Conservation (phyloP, 2,888 invertebrate genomes). For the Xestia c-nigrum region DNA sequence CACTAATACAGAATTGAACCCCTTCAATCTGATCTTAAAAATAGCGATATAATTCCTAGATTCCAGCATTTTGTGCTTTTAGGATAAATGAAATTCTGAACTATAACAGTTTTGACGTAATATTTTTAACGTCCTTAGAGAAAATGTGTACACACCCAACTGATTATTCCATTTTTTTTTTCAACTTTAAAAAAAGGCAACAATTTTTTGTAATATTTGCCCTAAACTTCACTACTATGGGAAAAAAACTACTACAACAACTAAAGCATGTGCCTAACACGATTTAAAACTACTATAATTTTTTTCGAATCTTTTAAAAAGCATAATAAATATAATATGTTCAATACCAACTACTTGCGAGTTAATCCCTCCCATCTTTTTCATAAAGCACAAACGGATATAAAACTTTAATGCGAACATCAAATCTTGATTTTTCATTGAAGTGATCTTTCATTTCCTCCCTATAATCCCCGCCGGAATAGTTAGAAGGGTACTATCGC, state of each 20-base stretch:
- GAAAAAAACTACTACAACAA: not conserved
- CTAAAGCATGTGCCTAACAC: not conserved
- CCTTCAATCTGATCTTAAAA: constrained; percentile 62
- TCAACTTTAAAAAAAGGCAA: not conserved
- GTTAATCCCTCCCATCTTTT: constrained; percentile 28
- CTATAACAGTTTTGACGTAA: not conserved
- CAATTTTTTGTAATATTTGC: not conserved
- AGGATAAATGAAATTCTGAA: not conserved
- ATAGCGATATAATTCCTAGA: constrained; percentile 26
- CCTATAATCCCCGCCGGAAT: constrained; percentile 44
- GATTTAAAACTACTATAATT: not conserved
- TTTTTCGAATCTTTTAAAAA: not conserved
- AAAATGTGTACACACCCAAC: too few species aligned
- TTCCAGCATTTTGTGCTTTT: not conserved
- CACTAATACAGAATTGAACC: constrained; percentile 68
- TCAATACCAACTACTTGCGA: not conserved
- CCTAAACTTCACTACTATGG: not conserved
- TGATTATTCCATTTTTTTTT: too few species aligned
- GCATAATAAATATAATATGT: too few species aligned
- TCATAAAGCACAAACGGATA: constrained; percentile 30
- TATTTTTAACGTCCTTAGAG: not conserved
- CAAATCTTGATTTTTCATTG: constrained; percentile 51
- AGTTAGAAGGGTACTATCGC: constrained; percentile 50
- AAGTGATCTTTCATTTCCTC: constrained; percentile 54
- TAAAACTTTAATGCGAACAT: constrained; percentile 46